A percentile compares a stretch with the other conserved stretches of the same genome.
Evolutionary conservation across 2,888 invertebrate species (phyloP).

Genomic region (Pomacea canaliculata): DNA sequence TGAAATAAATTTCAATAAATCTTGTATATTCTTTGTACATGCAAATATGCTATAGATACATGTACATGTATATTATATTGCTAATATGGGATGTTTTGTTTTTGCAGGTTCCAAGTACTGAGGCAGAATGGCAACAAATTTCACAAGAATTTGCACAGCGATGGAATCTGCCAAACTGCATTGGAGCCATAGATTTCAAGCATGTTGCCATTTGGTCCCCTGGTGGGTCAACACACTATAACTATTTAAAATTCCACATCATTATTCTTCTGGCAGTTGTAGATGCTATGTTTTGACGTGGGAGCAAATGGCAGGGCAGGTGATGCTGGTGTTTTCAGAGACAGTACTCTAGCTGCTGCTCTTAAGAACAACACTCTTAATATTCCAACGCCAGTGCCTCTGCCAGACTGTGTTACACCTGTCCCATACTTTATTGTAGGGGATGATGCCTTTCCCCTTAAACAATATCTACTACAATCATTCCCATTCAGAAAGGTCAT

Average conservation of each 20-base stretch:
- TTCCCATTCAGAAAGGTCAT: background rate
- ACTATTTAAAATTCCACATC: background rate
- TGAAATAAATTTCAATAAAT: too few relatives aligned
- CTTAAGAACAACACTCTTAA: background rate
- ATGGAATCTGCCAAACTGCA: too few relatives aligned
- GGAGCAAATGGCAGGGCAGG: constrained; percentile 8
- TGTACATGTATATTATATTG: background rate
- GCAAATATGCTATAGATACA: too few relatives aligned
- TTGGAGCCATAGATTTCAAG: too few relatives aligned
- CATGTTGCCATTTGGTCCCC: too few relatives aligned
- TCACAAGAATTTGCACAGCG: too few relatives aligned
- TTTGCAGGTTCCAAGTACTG: background rate
- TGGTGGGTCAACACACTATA: background rate
- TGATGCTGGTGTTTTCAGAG: constrained; percentile 12
- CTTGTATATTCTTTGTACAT: too few relatives aligned
- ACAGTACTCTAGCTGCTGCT: background rate
- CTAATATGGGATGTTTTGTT: background rate
- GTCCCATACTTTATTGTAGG: background rate
- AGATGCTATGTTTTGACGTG: constrained; percentile 1
- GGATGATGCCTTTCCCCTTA: constrained; percentile 2
- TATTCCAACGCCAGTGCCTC: background rate
- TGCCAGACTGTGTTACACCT: background rate
- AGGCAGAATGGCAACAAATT: too few relatives aligned
- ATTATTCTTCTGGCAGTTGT: constrained; percentile 12
- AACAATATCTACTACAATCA: constrained; percentile 10